A percentile compares a stretch with the other conserved stretches of the same genome.
Evolutionary conservation across 2,113 vertebrate species (phyloP).

Genomic region (Dipodomys ordii): DNA sequence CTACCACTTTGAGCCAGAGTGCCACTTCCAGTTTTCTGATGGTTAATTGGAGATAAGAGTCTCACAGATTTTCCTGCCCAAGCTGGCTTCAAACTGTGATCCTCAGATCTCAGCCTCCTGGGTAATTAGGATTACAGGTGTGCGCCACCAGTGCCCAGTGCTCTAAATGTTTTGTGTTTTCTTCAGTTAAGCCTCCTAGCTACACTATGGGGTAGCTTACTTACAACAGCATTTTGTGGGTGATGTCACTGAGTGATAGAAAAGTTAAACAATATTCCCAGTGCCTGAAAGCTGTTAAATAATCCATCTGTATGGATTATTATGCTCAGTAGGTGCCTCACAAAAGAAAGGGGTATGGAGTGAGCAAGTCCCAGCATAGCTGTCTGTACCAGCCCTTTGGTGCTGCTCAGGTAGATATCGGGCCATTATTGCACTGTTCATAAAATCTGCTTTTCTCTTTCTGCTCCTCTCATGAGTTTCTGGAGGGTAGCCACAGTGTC

Average conservation of each 20-base stretch:
- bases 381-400: background rate
- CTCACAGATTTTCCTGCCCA: too few relatives aligned
- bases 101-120: too few relatives aligned
- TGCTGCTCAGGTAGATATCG: background rate
- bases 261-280: background rate
- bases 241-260: background rate
- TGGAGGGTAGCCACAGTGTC: background rate
- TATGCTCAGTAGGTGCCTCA: too few relatives aligned
- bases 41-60: too few relatives aligned
- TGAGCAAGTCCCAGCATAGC: background rate
- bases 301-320: background rate
- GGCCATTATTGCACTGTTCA: background rate
- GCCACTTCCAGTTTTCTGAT: too few relatives aligned
- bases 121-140: too few relatives aligned
- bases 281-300: background rate
- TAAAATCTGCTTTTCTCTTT: background rate
- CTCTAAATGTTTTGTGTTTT: background rate
- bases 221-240: constrained; percentile 14
- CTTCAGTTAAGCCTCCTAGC: background rate
- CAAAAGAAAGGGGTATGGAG: background rate
- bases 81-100: too few relatives aligned
- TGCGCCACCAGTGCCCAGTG: too few relatives aligned
- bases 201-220: background rate
- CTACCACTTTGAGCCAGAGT: too few relatives aligned
- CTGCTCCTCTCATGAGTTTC: background rate